These are phyloP conservation scores for Myotis planiceps DNA, from an alignment of 2,797 vertebrate genomes.

Conservation along the genomic window DNA sequence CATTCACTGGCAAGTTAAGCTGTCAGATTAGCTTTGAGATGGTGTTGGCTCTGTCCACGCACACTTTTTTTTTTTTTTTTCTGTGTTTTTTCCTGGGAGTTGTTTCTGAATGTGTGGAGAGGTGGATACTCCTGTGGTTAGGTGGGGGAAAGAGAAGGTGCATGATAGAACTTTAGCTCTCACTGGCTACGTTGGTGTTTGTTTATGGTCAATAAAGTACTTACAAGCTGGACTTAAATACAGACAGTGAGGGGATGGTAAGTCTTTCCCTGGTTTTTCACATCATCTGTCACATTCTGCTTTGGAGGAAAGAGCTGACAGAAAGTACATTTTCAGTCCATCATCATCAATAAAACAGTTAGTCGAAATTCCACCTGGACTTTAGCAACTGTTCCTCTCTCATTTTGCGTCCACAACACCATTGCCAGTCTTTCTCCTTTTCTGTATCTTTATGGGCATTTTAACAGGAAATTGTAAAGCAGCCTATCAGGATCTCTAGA, in stretches of 20 bases:
- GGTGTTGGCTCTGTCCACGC: background rate
- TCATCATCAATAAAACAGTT: background rate
- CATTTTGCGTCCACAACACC: background rate
- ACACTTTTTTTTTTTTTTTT: background rate
- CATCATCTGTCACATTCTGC: background rate
- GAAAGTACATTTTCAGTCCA: background rate
- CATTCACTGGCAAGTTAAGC: background rate
- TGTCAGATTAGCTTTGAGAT: background rate
- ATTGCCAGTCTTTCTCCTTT: background rate
- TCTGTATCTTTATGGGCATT: background rate
- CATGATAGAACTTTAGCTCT: background rate
- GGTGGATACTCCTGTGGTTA: background rate
- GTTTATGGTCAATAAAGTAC: background rate
- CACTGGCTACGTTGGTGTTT: background rate
- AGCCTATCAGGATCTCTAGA: slow-evolving; percentile 20
- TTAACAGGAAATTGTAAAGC: background rate
- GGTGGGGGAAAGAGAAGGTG: background rate
- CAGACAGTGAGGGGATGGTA: background rate
- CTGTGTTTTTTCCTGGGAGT: background rate
- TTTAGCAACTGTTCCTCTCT: background rate
- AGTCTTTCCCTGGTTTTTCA: background rate
- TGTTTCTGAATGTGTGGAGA: background rate
- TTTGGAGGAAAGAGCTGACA: background rate
- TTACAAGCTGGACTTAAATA: background rate
- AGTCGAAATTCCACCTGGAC: slow-evolving; percentile 18